Conservation (phyloP, 2,888 invertebrate genomes). For the Ptilodon capucinus region DNA sequence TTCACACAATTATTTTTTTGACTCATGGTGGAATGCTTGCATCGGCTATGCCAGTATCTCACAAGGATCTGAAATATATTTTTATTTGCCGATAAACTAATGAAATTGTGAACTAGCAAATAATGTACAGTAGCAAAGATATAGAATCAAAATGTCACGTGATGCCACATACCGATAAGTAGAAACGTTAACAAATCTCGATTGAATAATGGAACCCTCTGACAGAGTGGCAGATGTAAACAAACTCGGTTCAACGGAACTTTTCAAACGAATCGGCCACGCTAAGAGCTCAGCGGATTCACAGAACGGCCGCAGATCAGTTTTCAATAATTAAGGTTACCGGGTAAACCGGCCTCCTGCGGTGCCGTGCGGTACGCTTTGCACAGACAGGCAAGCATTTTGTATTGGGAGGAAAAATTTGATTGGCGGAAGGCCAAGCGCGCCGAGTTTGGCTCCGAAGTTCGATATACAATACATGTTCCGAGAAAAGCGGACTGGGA, state of each 20-base stretch:
- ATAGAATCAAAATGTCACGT: neutral
- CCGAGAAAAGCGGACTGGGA: no score
- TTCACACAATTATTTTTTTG: no score
- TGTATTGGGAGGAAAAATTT: neutral
- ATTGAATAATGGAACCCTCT: neutral
- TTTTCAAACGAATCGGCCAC: neutral
- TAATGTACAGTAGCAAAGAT: no score
- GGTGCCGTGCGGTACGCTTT: neutral
- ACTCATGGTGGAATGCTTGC: no score
- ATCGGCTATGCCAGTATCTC: no score
- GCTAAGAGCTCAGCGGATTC: neutral
- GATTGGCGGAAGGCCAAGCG: neutral
- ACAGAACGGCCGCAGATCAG: neutral
- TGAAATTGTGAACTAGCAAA: no score
- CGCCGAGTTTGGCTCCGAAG: neutral
- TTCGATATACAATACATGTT: slow-evolving; percentile 7
- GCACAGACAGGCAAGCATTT: neutral
- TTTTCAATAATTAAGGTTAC: neutral
- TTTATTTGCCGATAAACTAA: no score
- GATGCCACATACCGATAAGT: neutral
- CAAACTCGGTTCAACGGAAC: neutral
- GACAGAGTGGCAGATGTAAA: neutral
- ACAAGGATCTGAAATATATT: no score
- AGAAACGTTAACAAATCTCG: neutral
- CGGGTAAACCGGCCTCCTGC: neutral